Conservation (phyloP, 2,113 vertebrate genomes). For the Serinus canaria region DNA sequence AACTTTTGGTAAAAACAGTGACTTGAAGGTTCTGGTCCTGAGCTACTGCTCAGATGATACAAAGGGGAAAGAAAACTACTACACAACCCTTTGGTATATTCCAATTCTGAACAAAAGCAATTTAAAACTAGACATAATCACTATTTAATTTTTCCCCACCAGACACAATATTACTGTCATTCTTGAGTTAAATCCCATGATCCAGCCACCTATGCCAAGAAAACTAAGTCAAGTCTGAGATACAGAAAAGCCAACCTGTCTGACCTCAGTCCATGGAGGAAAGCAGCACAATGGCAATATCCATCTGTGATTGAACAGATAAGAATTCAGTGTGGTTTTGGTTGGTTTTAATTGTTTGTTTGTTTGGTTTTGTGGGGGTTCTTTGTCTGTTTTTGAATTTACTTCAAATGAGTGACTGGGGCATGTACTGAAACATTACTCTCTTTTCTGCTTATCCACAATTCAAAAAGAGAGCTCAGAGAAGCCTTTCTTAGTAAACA, state of each 20-base stretch:
- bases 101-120: neutral
- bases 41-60: neutral
- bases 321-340: neutral
- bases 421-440: neutral
- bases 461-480: neutral
- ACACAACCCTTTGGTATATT: neutral
- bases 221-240: neutral
- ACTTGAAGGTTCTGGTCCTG: neutral
- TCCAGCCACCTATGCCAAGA: neutral
- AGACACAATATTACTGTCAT: neutral
- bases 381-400: neutral
- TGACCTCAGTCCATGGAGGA: neutral
- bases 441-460: neutral
- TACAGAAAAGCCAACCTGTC: neutral
- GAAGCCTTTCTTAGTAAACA: neutral
- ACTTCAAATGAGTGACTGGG: neutral
- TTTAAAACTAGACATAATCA: neutral
- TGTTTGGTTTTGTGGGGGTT: no score
- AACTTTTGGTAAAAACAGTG: neutral
- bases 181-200: neutral
- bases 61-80: neutral
- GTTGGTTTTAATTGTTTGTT: neutral
- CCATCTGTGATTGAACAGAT: rapidly evolving
- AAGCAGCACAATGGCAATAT: neutral
- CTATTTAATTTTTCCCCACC: neutral